Evolutionary conservation across 2,113 vertebrate genomes (phyloP).

Genomic region (Oxyura jamaicensis): DNA sequence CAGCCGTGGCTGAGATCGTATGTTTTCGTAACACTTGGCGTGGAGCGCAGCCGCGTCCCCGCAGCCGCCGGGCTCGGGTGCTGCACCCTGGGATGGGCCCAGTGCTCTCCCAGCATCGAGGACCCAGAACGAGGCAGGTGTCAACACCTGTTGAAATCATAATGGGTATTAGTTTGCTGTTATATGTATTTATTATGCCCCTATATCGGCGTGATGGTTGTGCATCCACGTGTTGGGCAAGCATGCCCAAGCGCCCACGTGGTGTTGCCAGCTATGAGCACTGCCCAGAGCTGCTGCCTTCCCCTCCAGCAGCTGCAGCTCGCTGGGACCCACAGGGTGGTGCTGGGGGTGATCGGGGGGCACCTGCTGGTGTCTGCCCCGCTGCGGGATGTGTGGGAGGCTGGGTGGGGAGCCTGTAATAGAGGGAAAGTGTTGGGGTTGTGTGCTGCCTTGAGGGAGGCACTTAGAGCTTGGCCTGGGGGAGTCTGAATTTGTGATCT

Average conservation of each 20-base stretch:
- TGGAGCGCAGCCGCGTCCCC: neutral
- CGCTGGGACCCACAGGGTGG: accelerated
- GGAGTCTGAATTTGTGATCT: neutral
- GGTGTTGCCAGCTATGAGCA: neutral
- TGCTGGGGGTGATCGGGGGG: accelerated
- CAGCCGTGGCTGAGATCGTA: neutral
- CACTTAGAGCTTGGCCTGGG: neutral
- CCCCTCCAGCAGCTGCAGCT: neutral
- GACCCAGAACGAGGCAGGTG: neutral
- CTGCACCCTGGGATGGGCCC: neutral
- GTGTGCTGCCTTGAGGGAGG: too few species aligned
- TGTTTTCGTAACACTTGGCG: neutral
- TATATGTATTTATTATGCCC: neutral
- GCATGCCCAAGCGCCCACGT: accelerated
- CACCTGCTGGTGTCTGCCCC: too few species aligned
- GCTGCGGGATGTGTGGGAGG: neutral
- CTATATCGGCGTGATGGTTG: accelerated
- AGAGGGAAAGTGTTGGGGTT: too few species aligned
- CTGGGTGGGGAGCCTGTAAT: accelerated
- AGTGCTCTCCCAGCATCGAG: neutral
- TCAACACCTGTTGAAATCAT: slow-evolving; percentile 21
- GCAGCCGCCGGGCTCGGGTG: neutral
- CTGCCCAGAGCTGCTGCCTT: accelerated
- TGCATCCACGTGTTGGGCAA: accelerated
- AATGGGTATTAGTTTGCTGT: neutral